These are phyloP conservation scores for Leucoraja erinaceus DNA, from an alignment of 2,113 vertebrate species.

Conservation along the genomic window DNA sequence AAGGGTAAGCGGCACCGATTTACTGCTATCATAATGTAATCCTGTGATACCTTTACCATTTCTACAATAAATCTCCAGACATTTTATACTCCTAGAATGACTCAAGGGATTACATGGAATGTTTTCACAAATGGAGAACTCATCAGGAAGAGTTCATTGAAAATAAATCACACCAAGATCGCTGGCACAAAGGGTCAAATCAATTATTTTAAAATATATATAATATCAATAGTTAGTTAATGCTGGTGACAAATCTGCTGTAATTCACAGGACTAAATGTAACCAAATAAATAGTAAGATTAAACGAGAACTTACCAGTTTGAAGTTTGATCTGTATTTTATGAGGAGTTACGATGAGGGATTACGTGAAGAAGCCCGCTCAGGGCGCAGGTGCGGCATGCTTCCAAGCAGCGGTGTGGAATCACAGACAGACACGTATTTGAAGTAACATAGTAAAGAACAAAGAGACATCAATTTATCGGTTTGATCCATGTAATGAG, in stretches of 20 bases:
- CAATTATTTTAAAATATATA: not conserved
- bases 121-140: constrained; percentile 31
- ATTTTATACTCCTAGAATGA: not conserved
- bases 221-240: constrained; percentile 2
- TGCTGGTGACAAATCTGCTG: not conserved
- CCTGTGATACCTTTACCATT: constrained; percentile 31
- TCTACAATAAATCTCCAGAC: constrained; percentile 30
- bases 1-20: constrained; percentile 14
- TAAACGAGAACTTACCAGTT: no score
- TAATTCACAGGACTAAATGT: not conserved
- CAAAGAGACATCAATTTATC: no score
- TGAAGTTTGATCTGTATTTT: no score
- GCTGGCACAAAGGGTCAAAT: not conserved
- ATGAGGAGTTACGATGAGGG: no score
- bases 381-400: no score
- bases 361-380: no score
- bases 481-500: no score
- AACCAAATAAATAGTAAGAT: not conserved
- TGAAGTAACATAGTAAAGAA: no score
- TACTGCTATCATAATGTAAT: constrained; percentile 9
- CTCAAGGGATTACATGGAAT: constrained; percentile 23
- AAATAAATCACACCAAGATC: constrained; percentile 13
- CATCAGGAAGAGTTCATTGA: constrained; percentile 12
- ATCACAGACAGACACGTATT: no score
- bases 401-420: no score